Conservation (phyloP, 2,888 invertebrate genomes). For the Celastrina argiolus region DNA sequence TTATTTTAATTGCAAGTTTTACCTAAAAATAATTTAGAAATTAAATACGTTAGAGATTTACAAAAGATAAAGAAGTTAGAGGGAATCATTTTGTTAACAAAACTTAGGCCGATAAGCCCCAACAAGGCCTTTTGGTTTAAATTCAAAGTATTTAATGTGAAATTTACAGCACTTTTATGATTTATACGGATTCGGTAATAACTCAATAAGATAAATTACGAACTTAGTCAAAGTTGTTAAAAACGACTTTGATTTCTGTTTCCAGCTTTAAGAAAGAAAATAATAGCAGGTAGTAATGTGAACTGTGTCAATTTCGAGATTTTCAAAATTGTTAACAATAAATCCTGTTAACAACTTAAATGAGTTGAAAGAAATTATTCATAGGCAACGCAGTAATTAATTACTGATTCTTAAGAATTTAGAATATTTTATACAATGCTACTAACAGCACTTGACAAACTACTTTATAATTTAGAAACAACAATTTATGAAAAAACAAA, state of each 20-base stretch:
- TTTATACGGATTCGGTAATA: constrained; percentile 8
- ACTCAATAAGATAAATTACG: constrained; percentile 5
- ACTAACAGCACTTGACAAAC: too few relatives aligned
- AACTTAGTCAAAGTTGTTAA: not conserved
- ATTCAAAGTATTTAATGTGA: not conserved
- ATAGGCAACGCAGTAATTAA: too few relatives aligned
- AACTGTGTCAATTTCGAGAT: not conserved
- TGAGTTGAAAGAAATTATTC: too few relatives aligned
- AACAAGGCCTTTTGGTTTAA: not conserved
- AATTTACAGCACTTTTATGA: constrained; percentile 12
- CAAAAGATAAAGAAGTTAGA: not conserved
- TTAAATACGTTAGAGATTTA: not conserved
- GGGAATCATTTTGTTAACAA: constrained; percentile 14
- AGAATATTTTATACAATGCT: too few relatives aligned
- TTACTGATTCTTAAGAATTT: too few relatives aligned
- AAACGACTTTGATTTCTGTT: not conserved
- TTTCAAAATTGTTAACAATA: too few relatives aligned
- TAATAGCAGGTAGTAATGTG: not conserved
- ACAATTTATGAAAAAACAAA: too few relatives aligned
- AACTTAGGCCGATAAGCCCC: constrained; percentile 18
- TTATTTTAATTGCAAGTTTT: too few relatives aligned
- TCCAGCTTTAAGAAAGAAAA: not conserved
- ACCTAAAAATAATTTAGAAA: not conserved
- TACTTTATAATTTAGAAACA: too few relatives aligned
- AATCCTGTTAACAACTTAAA: too few relatives aligned